These are phyloP conservation scores for Scaptomyza flava DNA, from an alignment of 2,888 invertebrate genomes.

Conservation along the genomic window DNA sequence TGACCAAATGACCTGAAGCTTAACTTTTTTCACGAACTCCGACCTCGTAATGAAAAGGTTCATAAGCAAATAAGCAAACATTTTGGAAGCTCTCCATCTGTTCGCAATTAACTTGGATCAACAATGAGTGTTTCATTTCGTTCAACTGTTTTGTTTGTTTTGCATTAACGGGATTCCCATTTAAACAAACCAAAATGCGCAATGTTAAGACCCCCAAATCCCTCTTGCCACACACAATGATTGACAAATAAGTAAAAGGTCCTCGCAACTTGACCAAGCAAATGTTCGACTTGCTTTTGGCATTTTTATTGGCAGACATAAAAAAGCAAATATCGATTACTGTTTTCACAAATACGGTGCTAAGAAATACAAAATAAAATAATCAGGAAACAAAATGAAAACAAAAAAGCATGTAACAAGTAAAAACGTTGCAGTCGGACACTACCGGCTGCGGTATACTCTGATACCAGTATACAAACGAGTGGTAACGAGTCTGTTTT, in stretches of 20 bases:
- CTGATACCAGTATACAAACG: too few relatives aligned
- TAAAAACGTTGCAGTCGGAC: too few relatives aligned
- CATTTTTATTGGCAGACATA: constrained; percentile 58
- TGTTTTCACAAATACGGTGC: too few relatives aligned
- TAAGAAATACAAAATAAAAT: constrained; percentile 12
- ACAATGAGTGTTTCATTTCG: constrained; percentile 40
- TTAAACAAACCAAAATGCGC: constrained; percentile 54
- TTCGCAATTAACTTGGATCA: constrained; percentile 66
- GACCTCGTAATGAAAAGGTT: constrained; percentile 49
- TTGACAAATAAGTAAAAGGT: constrained; percentile 39
- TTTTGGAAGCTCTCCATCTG: constrained; percentile 34
- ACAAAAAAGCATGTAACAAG: too few relatives aligned
- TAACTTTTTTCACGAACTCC: constrained; percentile 32
- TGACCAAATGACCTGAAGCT: constrained; percentile 19
- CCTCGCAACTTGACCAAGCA: constrained; percentile 33
- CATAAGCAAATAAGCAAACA: constrained; percentile 61
- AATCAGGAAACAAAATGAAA: background rate
- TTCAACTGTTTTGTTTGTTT: constrained; percentile 60
- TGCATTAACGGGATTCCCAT: constrained; percentile 62
- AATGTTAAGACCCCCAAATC: constrained; percentile 12
- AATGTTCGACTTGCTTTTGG: constrained; percentile 36
- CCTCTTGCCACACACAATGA: constrained; percentile 14
- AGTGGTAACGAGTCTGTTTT: too few relatives aligned
- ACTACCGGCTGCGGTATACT: too few relatives aligned
- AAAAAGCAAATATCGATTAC: constrained; percentile 24